Evolutionary conservation across 1,140 invertebrate species (phyloP).

Genomic region (Aporrectodea caliginosa): DNA sequence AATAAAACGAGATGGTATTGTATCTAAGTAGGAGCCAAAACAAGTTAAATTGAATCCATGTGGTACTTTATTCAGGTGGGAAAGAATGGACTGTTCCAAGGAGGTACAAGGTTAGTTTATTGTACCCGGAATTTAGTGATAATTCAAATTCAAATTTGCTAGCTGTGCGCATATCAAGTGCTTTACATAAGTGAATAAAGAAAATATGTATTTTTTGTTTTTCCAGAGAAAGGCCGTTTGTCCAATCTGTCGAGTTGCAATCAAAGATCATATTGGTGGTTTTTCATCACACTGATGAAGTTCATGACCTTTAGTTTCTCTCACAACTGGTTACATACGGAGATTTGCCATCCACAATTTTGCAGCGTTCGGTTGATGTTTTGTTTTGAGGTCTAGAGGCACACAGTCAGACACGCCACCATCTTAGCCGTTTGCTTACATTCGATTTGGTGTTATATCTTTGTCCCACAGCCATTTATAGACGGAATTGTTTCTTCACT

Average conservation of each 20-base stretch:
- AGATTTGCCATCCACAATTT: background rate
- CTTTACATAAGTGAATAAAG: background rate
- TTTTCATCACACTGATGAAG: background rate
- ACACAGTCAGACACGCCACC: too few species aligned
- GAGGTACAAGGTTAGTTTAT: background rate
- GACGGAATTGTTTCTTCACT: too few species aligned
- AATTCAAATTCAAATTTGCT: background rate
- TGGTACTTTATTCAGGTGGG: background rate
- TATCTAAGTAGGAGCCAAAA: too few species aligned
- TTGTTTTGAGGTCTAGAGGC: background rate
- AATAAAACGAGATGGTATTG: too few species aligned
- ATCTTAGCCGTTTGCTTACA: too few species aligned
- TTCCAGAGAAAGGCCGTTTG: conserved; percentile 14
- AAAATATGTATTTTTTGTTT: background rate
- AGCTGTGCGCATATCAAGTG: background rate
- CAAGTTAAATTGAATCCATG: background rate
- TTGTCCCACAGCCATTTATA: too few species aligned
- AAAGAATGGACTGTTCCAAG: too few species aligned
- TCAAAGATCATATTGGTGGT: background rate
- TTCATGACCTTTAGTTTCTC: background rate
- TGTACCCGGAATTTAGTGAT: background rate
- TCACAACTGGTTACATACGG: background rate
- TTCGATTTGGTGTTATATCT: too few species aligned
- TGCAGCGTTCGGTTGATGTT: background rate
- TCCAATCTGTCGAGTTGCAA: conserved; percentile 10